Evolutionary conservation across 2,113 vertebrate genomes (phyloP).

Genomic region (Tragulus kanchil): DNA sequence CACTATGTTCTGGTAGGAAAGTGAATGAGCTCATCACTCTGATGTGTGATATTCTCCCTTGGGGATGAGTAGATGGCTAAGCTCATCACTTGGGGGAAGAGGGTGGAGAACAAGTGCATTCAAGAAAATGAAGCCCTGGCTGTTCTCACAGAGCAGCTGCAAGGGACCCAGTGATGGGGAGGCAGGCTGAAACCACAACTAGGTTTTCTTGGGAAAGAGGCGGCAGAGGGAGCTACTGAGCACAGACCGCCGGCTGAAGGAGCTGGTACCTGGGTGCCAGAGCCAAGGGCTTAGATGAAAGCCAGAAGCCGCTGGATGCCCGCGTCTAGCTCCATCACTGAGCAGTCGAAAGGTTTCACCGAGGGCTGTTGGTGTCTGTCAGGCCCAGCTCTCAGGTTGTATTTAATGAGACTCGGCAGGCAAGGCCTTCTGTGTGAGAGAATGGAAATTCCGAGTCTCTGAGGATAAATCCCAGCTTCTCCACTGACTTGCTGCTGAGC

Average conservation of each 20-base stretch:
- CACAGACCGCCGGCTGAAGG: too few species aligned
- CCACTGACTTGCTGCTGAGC: not conserved
- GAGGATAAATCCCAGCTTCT: not conserved
- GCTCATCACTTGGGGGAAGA: not conserved
- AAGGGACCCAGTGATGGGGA: not conserved
- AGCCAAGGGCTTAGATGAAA: not conserved
- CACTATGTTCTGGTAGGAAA: not conserved
- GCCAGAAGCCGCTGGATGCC: not conserved
- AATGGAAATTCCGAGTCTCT: constrained; percentile 58
- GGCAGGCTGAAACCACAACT: not conserved
- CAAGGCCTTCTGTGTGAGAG: constrained; percentile 47
- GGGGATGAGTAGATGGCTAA: not conserved
- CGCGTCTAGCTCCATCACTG: not conserved
- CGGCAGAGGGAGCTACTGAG: constrained; percentile 83
- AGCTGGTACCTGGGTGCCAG: not conserved
- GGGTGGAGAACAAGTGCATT: not conserved
- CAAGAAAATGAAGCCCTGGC: not conserved
- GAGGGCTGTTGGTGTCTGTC: not conserved
- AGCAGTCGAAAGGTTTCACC: not conserved
- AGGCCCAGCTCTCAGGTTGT: not conserved
- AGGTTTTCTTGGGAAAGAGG: constrained; percentile 45
- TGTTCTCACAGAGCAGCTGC: not conserved
- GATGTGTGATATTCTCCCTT: not conserved
- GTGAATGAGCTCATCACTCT: not conserved
- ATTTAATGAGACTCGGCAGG: constrained; percentile 37